Evolutionary conservation across 2,797 vertebrate genomes (phyloP).

Genomic region (Potorous gilbertii): DNA sequence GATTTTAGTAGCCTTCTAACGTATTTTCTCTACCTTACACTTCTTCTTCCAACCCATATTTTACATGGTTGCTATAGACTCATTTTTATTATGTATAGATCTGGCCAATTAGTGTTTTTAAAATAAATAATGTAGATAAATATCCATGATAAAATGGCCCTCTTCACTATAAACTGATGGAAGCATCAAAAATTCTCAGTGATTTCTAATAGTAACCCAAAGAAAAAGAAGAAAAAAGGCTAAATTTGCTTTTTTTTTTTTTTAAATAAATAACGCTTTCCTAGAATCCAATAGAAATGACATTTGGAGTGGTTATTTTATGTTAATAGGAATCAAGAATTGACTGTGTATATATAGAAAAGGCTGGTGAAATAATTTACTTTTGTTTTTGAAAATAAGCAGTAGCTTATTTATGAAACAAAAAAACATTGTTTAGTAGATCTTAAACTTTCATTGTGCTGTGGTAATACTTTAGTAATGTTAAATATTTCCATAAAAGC

Average conservation of each 20-base stretch:
- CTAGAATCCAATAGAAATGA: not conserved
- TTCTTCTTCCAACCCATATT: not conserved
- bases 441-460: not conserved
- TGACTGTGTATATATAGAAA: not conserved
- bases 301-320: not conserved
- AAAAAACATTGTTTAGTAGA: slow-evolving; percentile 20
- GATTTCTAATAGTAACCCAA: not conserved
- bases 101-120: not conserved
- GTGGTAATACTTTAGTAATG: not conserved
- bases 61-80: not conserved
- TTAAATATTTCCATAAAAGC: not conserved
- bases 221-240: not conserved
- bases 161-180: not conserved
- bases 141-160: not conserved
- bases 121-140: not conserved
- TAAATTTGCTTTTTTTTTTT: not conserved
- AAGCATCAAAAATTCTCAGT: not conserved
- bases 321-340: not conserved
- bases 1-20: not conserved
- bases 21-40: not conserved
- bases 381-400: not conserved
- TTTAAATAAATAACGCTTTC: not conserved
- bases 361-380: not conserved
- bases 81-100: not conserved
- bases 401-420: slow-evolving; percentile 2